A percentile compares a stretch with the other conserved stretches of the same genome.
These are phyloP conservation scores for Bos indicus DNA, from an alignment of 2,113 vertebrate species.

Conservation along the genomic window DNA sequence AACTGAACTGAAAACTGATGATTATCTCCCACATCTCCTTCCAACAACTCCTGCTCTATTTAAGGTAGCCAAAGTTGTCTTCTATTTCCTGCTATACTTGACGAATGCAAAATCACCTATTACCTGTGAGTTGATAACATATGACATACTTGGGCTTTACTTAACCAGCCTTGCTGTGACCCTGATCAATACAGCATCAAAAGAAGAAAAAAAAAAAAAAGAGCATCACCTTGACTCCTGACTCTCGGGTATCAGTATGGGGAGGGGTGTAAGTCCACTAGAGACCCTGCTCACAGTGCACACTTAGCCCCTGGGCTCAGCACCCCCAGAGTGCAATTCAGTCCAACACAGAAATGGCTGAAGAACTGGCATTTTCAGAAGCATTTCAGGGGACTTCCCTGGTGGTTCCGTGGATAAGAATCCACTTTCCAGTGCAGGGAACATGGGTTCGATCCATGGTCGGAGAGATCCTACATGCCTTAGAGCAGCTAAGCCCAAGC, in stretches of 20 bases:
- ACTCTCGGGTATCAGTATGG: background rate
- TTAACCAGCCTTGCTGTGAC: background rate
- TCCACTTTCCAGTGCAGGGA: background rate
- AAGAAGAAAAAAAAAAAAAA: background rate
- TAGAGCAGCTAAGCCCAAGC: background rate
- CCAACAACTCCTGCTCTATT: background rate
- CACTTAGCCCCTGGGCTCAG: too few species aligned
- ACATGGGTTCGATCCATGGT: accelerated
- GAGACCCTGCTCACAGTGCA: background rate
- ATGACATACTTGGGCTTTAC: background rate
- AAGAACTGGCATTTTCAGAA: background rate
- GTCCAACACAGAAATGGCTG: background rate
- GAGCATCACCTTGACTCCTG: background rate
- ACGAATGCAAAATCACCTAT: background rate
- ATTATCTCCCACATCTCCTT: background rate
- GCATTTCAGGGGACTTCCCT: background rate
- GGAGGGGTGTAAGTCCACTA: background rate
- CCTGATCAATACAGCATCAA: too few species aligned
- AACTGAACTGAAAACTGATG: background rate
- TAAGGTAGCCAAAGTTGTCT: background rate
- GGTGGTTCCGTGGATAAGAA: background rate
- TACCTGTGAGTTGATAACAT: background rate
- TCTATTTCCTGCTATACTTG: background rate
- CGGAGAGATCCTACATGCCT: background rate
- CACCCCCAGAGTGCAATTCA: background rate